Base-by-base conservation (phyloP, 2,113 vertebrate species). In the Recurvirostra avosetta region DNA sequence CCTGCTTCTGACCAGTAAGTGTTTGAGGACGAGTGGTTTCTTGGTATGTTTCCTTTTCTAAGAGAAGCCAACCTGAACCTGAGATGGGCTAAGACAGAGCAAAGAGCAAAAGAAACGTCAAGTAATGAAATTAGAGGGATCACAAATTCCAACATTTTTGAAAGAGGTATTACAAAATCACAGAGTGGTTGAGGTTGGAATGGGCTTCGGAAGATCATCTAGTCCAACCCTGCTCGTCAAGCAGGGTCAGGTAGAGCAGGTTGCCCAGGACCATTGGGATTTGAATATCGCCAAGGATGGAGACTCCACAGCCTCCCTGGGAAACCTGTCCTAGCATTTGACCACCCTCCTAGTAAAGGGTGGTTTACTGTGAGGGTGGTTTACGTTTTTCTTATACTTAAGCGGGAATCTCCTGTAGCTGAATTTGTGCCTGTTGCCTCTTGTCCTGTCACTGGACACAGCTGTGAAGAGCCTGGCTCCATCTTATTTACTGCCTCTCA, bases 361-460 rank as follows among this genome's bases (percentile, higher is more conserved):
- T 45, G 45, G 45, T 45, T 45, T 19, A 45, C 45, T 21, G 43
- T 8, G 16, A 45, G 16, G 16, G 43, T 8, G 16, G 43, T 45
- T 45, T 45, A 45, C 43, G 18, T 43, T 81, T 66, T 66, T 43
- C 50, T 74, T 71, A 85, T 0, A 6, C 16, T 53, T 53, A 47
- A 62, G 49, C 34, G 36, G 47, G 25, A 79, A 77, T n/a, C 62
- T 74, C 41, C 41, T 4, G 0, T 14, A 65, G 65, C 15, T 78
- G 38, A 74, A 49, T 49, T 41, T 32, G 36, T 70, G 55, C 15
- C 26, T 50, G 29, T 45, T 73, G 30, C 38, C 59, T 65, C 26
- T 47, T 16, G 25, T 14, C 0, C 3, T 34, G 36, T 47, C 70
- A 53, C 41, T 4, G 15, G 36, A 25, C 41, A 67, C 3, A 0